Evolutionary conservation across 2,888 invertebrate species (phyloP), one percentile per base, ranked within the genome.

Genomic region (Acanthacorydalis orientalis): DNA sequence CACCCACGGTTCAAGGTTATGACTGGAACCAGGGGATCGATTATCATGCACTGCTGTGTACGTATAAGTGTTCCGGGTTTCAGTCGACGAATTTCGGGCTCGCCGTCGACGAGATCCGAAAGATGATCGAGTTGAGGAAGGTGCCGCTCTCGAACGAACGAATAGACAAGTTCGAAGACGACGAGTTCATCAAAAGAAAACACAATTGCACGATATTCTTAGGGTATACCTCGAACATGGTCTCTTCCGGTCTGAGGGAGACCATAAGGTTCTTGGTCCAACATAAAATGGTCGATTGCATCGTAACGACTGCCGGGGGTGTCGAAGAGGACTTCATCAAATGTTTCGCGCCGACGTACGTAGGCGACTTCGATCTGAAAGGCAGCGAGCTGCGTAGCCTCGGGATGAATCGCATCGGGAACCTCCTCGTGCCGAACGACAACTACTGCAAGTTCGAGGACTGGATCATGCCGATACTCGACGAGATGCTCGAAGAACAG

Each of bases 291-390:
- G 78, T 98, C 33, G 98, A 99, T 65, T 93, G 93, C 60, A 75
- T 99, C 52, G 97, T 98, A 1, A 89, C 97, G 1, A 92, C 95
- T 10, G 98, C 97, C 0, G 98, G 98, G 1, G 98, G 98, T 1
- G 74, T 99, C 0, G 98, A 99, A 65, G 98, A 99, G 68, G 98
- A 99, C 69, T 79, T 98, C 42, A 98, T 99, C 40, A 99, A 99
- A 71, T 98, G 98, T 62, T 70, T 99, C 47, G 91, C 90, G 1
- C 89, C 93, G 0, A 97, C 96, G 0, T 95, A 78, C 57, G 63
- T 98, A 45, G 98, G 97, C 0, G 88, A 92, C 58, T 97, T 96
- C 61, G 70, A 80, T 59, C 69, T 95, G 47, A 76, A 78, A 54
- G 96, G 95, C 0, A 78, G 78, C 64, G 68, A 71, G 43, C 70